These are phyloP conservation scores for Rhagonycha lutea DNA, from an alignment of 2,888 invertebrate species.

Conservation along the genomic window DNA sequence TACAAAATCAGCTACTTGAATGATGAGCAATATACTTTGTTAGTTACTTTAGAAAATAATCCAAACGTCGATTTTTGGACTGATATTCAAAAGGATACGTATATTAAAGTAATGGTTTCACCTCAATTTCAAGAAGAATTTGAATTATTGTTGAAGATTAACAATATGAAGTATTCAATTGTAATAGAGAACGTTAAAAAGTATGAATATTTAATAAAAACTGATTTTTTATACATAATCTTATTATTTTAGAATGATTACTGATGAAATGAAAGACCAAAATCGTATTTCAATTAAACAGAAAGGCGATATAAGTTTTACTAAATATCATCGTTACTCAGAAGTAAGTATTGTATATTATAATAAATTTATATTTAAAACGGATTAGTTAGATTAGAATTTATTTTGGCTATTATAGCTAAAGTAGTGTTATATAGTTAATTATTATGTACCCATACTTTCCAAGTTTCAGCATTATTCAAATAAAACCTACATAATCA, in stretches of 20 bases:
- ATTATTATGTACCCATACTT: too few species aligned
- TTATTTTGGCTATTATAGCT: too few species aligned
- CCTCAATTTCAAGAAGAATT: constrained; percentile 35
- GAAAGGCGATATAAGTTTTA: constrained; percentile 46
- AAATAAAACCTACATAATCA: too few species aligned
- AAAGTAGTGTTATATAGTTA: too few species aligned
- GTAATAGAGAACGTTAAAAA: constrained; percentile 56
- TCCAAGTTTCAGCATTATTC: too few species aligned
- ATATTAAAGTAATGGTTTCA: constrained; percentile 54
- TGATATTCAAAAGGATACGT: constrained; percentile 48
- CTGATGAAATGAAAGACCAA: constrained; percentile 13
- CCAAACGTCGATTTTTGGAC: constrained; percentile 44
- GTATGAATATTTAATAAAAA: constrained; percentile 45
- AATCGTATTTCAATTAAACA: not conserved
- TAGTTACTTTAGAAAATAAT: not conserved
- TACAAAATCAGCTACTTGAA: not conserved
- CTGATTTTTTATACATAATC: not conserved
- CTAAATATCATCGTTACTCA: constrained; percentile 50
- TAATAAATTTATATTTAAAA: not conserved
- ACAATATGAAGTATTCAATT: constrained; percentile 52
- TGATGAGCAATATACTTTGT: not conserved
- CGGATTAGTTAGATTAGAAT: too few species aligned
- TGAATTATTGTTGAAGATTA: constrained; percentile 23
- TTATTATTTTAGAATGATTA: constrained; percentile 13
- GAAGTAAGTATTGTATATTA: constrained; percentile 14